Conservation (phyloP, 2,797 vertebrate species). For the Otolemur crassicaudatus region DNA sequence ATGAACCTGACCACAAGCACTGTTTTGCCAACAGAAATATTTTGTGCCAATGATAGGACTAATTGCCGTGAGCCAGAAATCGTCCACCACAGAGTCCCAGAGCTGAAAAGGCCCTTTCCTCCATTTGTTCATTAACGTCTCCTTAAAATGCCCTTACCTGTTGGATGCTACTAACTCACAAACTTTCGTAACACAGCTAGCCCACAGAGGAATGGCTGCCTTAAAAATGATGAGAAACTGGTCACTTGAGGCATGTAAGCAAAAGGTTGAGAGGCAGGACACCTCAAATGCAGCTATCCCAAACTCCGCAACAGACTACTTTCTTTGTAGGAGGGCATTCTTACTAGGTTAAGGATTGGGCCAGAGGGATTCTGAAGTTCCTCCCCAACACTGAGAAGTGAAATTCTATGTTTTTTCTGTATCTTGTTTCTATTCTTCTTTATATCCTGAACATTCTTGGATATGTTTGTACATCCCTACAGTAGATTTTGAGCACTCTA, state of each 20-base stretch:
- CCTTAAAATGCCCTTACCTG: conserved; percentile 44
- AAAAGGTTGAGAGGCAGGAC: not conserved
- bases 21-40: conserved; percentile 69
- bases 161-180: not conserved
- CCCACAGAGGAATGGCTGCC: not conserved
- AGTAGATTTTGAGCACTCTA: not conserved
- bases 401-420: not conserved
- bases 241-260: not conserved
- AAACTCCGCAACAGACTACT: not conserved
- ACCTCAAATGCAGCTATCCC: not conserved
- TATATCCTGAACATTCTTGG: not conserved
- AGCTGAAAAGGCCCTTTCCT: not conserved
- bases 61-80: not conserved
- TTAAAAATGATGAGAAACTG: not conserved
- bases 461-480: not conserved
- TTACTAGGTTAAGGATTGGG: not conserved
- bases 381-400: not conserved
- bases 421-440: not conserved
- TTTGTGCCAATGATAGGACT: not conserved
- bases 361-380: not conserved
- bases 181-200: not conserved
- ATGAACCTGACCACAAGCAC: conserved; percentile 30
- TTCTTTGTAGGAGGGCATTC: not conserved
- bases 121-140: conserved; percentile 24
- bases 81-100: not conserved